Conservation (phyloP, 1,140 invertebrate genomes). For the Pseudomyrmex concolor region DNA sequence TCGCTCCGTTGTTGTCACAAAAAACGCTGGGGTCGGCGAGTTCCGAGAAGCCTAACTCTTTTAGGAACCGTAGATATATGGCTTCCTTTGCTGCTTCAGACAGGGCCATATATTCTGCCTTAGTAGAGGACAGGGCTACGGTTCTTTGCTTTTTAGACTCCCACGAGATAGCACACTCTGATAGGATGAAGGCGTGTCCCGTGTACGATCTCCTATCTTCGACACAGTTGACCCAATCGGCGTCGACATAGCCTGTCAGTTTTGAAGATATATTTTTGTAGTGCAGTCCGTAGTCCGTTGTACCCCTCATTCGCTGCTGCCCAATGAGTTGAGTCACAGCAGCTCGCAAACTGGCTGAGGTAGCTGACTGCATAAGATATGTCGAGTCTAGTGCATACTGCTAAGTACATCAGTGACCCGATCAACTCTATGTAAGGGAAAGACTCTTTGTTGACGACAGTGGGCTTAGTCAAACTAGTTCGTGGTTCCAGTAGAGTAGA, state of each 20-base stretch:
- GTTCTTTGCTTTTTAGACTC: neutral
- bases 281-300: neutral
- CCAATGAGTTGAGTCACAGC: neutral
- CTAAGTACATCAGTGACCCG: neutral
- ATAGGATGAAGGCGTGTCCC: neutral
- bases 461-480: neutral
- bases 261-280: neutral
- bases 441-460: neutral
- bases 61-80: too few relatives aligned
- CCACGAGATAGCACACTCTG: neutral
- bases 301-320: conserved; percentile 3
- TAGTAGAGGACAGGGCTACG: neutral
- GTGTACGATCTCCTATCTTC: conserved; percentile 1
- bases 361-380: neutral
- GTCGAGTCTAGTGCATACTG: too few relatives aligned
- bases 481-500: conserved; percentile 12
- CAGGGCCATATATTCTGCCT: conserved; percentile 25
- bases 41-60: too few relatives aligned
- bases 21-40: neutral
- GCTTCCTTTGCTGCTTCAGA: neutral
- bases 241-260: neutral
- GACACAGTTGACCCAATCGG: neutral
- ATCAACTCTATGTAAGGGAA: neutral
- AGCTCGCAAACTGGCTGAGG: neutral
- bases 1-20: neutral